Base-by-base conservation (phyloP, 2,113 vertebrate genomes). In the Apeltes quadracus region DNA sequence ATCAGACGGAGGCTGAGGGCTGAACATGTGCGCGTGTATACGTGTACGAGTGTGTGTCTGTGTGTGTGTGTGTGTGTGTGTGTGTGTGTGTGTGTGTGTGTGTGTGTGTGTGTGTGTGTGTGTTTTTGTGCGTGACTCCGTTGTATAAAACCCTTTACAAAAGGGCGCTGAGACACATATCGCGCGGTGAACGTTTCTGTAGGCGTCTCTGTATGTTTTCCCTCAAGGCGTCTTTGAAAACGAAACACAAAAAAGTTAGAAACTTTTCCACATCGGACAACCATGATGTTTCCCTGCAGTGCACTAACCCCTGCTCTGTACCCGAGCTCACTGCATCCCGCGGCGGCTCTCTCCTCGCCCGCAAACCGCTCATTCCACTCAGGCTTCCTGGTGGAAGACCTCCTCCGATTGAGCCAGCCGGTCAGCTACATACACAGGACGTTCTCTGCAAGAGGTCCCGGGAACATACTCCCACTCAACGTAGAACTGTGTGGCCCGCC, bases 361-460 rank as follows among this genome's bases (percentile, higher is more conserved):
- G 93, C 95, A 46, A 90, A 91, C 75, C 88, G 96, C 32, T 95
- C 82, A 67, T 94, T 64, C 51, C 94, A 80, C 93, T 95, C 97
- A n/a, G 95, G 97, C 67, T 99, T 98, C 84, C 88, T 98, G 64
- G 95, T 98, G 61, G 96, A 99, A 83, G 97, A 99, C 54, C 87
- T 98, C 68, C 94, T 98, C 76, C 91, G 96, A 58, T 94, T 98
- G 85, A 94, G 94, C 85, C 92, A 95, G 27, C 96, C 96, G 0
- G 75, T 92, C 12, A 58, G 76, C 61, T 96, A 94, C 89, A 77
- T 95, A 43, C 94, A 96, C 41, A 92, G 95, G 86, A 92, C 91
- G 13, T 82, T 90, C 58, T 90, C 94, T 9, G 76, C 58, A 34
- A 69, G 81, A 36, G 41, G 53, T 10, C 57, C 79, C 27, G 76